phyloP scores from a whole-genome alignment of 2,888 invertebrate genomes.

The Eledona agricola region DNA sequence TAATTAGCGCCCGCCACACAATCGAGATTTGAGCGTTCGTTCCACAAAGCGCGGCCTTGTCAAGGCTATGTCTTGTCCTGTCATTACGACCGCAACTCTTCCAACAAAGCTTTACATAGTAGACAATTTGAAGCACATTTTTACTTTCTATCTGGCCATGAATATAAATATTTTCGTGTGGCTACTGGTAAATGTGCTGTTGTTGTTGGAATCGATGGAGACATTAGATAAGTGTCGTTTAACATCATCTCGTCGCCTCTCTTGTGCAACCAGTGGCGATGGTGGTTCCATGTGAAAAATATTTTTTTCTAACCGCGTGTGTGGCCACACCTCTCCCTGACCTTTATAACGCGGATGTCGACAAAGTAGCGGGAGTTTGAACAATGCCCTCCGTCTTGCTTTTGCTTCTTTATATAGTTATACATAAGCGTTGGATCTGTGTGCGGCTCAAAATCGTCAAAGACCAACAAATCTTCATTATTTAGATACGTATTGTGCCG shows the following conservation, averaged over 20 bases:
- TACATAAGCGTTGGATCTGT: not conserved
- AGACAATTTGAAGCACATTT: slow-evolving; percentile 13
- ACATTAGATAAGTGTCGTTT: too few species aligned
- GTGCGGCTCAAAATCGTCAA: slow-evolving; percentile 1
- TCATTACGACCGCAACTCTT: slow-evolving; percentile 9
- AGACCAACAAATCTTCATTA: slow-evolving; percentile 26
- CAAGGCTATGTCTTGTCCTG: slow-evolving; percentile 28
- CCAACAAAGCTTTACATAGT: slow-evolving; percentile 21
- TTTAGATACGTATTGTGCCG: slow-evolving; percentile 16
- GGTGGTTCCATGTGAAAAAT: slow-evolving; percentile 12
- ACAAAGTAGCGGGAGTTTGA: slow-evolving; percentile 5
- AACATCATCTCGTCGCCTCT: too few species aligned
- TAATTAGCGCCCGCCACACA: too few species aligned
- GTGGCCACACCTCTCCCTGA: slow-evolving; percentile 26
- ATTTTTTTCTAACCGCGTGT: slow-evolving; percentile 19
- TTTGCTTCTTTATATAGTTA: slow-evolving; percentile 1
- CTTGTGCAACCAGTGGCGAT: too few species aligned
- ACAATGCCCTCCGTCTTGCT: too few species aligned
- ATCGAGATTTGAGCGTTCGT: too few species aligned
- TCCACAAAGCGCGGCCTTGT: slow-evolving; percentile 33
- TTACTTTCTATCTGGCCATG: slow-evolving; percentile 32
- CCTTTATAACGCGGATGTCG: slow-evolving; percentile 30
- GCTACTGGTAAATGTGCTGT: slow-evolving; percentile 19
- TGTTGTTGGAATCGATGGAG: slow-evolving; percentile 14
- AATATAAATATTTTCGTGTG: slow-evolving; percentile 21